Conservation (phyloP, 1,140 invertebrate species). For the Drosophila elegans region DNA sequence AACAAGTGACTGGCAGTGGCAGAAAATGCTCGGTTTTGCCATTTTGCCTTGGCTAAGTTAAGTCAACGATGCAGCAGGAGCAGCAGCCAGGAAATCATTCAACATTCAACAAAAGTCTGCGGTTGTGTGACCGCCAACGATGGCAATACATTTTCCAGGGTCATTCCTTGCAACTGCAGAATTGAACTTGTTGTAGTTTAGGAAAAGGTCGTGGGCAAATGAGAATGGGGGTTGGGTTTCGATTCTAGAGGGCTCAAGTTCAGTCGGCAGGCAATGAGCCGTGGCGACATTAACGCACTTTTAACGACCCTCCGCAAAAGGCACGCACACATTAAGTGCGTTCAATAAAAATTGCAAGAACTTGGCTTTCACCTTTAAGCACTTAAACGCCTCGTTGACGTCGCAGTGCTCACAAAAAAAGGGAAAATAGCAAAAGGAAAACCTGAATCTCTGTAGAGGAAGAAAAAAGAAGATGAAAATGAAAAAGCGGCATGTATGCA, state of each 20-base stretch:
- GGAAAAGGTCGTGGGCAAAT: constrained; percentile 50
- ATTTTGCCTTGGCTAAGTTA: constrained; percentile 45
- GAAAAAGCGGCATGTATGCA: constrained; percentile 30
- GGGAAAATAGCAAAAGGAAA: neutral
- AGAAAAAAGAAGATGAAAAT: constrained; percentile 18
- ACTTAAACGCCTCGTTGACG: constrained; percentile 65
- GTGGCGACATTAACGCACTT: constrained; percentile 69
- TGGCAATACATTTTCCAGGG: constrained; percentile 67
- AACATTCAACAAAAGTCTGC: constrained; percentile 58
- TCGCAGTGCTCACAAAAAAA: constrained; percentile 35
- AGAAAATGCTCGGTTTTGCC: constrained; percentile 22
- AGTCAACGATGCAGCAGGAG: constrained; percentile 37
- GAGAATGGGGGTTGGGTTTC: constrained; percentile 52
- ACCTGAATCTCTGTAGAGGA: constrained; percentile 1
- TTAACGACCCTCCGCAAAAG: constrained; percentile 55
- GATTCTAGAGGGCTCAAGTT: constrained; percentile 30
- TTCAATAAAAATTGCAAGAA: constrained; percentile 72
- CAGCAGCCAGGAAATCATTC: constrained; percentile 66
- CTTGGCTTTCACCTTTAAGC: constrained; percentile 56
- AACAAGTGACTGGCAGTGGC: constrained; percentile 39
- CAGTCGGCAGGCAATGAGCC: constrained; percentile 67
- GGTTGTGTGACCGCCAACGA: constrained; percentile 27
- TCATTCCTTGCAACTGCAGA: constrained; percentile 37
- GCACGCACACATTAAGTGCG: constrained; percentile 57
- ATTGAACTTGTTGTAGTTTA: constrained; percentile 33